Evolutionary conservation across 2,113 vertebrate species (phyloP), one percentile per base, ranked within the genome.

Genomic region (Columbina picui): DNA sequence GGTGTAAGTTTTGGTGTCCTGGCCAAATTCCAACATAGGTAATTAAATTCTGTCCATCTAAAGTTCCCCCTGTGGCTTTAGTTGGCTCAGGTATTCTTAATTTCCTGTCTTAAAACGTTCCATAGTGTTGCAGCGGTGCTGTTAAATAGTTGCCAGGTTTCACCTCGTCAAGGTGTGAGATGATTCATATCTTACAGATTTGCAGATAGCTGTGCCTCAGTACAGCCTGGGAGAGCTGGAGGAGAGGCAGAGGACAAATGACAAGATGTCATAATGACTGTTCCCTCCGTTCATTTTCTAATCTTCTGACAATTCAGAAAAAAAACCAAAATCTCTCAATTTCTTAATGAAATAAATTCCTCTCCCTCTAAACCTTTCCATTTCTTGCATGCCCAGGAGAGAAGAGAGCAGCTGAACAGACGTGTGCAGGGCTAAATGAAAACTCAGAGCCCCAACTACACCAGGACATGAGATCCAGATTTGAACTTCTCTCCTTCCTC

Each of bases 1-100:
- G 57, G 64, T 92, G 41, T 79, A 81, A 61, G 71, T 87, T 94
- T 94, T 84, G 90, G 68, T 90, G 68, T 82, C 90, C 89, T 96
- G 93, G 95, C 32, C 41, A 67, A 86, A 92, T 84, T 97, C 96
- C 96, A 97, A 56, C 30, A 59, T 2, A 26, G 12, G 68, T 96
- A 94, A 97, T 97, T 97, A 96, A 94, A 96, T 97, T 91, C 95
- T 93, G 87, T 93, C 89, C 89, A 94, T 93, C 94, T 93, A 70
- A 95, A 93, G 73, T 65, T 94, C 75, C 87, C 89, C 70, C 89
- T 61, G 89, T 69, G 90, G 93, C 70, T 92, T 94, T 86, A 56
- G 43, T 84, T 97, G 94, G 96, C 96, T 97, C 92, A 84, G 86
- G 60, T 84, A 93, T 75, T 74, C 94, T 97, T 96, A 92, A 94